These are phyloP conservation scores for Meteorus colon DNA, from an alignment of 2,888 invertebrate species.

Conservation along the genomic window DNA sequence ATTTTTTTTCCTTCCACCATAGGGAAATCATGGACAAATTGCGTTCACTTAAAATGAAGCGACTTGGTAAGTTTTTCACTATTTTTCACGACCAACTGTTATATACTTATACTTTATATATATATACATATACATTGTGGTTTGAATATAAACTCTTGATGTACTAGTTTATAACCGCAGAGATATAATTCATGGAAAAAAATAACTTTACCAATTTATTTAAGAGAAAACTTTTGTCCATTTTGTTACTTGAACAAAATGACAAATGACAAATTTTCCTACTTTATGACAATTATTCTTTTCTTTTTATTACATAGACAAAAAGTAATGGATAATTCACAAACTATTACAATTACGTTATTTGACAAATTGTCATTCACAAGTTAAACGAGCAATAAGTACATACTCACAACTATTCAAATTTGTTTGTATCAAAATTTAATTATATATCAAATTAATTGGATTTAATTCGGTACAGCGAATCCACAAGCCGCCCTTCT, in stretches of 20 bases:
- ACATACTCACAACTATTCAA: no score
- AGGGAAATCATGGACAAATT: slow-evolving; percentile 10
- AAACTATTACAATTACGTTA: no score
- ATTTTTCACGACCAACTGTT: slow-evolving; percentile 2
- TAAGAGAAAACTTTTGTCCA: slow-evolving; percentile 8
- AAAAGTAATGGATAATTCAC: no score
- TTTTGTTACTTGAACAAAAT: not conserved
- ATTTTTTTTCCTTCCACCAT: not conserved
- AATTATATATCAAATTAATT: not conserved
- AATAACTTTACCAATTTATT: slow-evolving; percentile 32
- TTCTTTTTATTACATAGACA: no score
- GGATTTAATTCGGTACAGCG: not conserved
- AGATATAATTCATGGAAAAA: slow-evolving; percentile 29
- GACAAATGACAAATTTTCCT: not conserved
- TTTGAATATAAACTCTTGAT: slow-evolving; percentile 24
- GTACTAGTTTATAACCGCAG: slow-evolving; percentile 17
- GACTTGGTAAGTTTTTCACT: not conserved
- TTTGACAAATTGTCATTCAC: no score
- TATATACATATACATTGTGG: not conserved
- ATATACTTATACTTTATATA: not conserved
- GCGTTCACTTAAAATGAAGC: not conserved
- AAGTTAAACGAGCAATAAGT: no score
- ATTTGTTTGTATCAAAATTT: not conserved
- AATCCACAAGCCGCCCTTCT: not conserved
- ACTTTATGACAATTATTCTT: not conserved